Percentiles rank a stretch among this genome's conserved stretches.
Conservation (phyloP, 2,797 vertebrate genomes). For the Pseudomugil tenellus region DNA sequence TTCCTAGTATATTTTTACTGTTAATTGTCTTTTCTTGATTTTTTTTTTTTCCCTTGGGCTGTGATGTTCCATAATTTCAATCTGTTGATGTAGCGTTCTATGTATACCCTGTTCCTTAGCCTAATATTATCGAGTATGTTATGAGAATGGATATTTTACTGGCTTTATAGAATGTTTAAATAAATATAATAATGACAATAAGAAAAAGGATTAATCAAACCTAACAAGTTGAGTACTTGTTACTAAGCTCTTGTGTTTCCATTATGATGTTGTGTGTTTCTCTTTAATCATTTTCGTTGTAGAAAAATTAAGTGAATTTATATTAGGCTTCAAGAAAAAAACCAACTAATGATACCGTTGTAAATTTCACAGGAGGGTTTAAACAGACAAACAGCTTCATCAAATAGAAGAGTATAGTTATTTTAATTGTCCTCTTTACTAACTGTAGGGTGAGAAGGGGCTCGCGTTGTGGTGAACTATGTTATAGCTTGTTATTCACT, state of each 20-base stretch:
- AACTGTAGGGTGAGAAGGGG: constrained; percentile 98
- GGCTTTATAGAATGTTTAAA: constrained; percentile 99
- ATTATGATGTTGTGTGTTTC: constrained; percentile 98
- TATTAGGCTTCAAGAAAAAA: constrained; percentile 96
- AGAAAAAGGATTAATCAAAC: constrained; percentile 92
- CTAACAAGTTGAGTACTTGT: constrained; percentile 95
- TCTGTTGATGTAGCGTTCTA: constrained; percentile 92
- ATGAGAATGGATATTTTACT: constrained; percentile 99
- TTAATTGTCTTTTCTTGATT: constrained; percentile 78
- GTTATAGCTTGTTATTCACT: constrained; percentile 99
- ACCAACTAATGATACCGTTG: constrained; percentile 96
- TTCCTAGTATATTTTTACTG: constrained; percentile 89
- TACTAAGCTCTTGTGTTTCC: constrained; percentile 98
- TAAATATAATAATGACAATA: constrained; percentile 87
- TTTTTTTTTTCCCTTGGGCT: constrained; percentile 79
- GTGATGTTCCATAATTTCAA: constrained; percentile 88
- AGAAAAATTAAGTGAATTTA: constrained; percentile 99
- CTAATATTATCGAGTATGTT: constrained; percentile 96
- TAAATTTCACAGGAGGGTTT: constrained; percentile 97
- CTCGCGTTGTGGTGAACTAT: constrained; percentile 97
- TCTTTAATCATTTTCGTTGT: constrained; percentile 99
- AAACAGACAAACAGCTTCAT: constrained; percentile 95
- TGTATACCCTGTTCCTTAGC: constrained; percentile 93
- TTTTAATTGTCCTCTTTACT: constrained; percentile 99
- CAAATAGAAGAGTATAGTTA: constrained; percentile 98